Percentiles rank a stretch among this genome's conserved stretches.
These are phyloP conservation scores for Apodemia zela DNA, from an alignment of 2,888 invertebrate genomes.

Conservation along the genomic window DNA sequence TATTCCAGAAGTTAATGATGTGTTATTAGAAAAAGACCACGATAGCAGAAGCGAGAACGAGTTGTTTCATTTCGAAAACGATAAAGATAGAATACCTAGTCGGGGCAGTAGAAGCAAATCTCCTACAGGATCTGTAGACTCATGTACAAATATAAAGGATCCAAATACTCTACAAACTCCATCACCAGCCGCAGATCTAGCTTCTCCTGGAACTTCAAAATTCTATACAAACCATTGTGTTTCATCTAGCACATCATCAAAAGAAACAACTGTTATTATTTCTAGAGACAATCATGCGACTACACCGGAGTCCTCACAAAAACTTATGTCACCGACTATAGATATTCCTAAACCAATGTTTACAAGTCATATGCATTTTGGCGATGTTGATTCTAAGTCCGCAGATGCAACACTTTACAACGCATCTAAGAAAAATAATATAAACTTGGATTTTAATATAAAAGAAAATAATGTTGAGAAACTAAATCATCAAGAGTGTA, in stretches of 20 bases:
- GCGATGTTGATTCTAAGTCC: constrained; percentile 49
- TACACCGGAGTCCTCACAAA: constrained; percentile 29
- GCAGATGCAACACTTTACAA: constrained; percentile 36
- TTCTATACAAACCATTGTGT: constrained; percentile 30
- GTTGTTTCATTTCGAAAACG: constrained; percentile 73
- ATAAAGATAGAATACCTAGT: constrained; percentile 64
- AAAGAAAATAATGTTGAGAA: constrained; percentile 32
- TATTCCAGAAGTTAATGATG: constrained; percentile 55
- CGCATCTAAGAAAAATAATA: constrained; percentile 34
- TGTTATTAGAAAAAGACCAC: constrained; percentile 69
- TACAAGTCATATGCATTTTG: constrained; percentile 72
- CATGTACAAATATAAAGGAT: constrained; percentile 54
- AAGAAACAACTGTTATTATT: constrained; percentile 42
- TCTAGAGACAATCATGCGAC: constrained; percentile 42
- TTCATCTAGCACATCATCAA: constrained; percentile 28
- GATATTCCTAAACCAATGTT: constrained; percentile 82
- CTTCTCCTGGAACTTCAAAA: constrained; percentile 43
- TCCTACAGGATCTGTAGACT: constrained; percentile 66
- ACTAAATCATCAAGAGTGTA: neutral
- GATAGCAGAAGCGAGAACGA: constrained; percentile 89
- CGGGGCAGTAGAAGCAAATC: constrained; percentile 66
- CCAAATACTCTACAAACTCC: constrained; percentile 49
- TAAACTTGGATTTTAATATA: constrained; percentile 46
- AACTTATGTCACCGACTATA: constrained; percentile 83
- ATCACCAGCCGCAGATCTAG: constrained; percentile 67